These are phyloP conservation scores for Orchestes rusci DNA, from an alignment of 2,888 invertebrate species.

Conservation along the genomic window DNA sequence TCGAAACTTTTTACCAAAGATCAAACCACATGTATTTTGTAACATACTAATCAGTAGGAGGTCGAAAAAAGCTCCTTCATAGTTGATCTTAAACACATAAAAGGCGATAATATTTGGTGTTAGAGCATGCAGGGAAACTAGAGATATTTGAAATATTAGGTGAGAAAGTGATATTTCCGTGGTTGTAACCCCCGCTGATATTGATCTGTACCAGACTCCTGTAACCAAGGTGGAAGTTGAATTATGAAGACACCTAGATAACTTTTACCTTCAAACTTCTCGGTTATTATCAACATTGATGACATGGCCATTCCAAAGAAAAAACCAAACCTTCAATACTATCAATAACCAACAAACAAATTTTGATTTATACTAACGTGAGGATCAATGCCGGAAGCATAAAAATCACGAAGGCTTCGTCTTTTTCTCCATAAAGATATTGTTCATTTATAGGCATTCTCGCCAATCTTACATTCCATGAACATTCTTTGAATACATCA, in stretches of 20 bases:
- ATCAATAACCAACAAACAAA: not conserved
- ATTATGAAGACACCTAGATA: no score
- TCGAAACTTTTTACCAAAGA: slow-evolving; percentile 1
- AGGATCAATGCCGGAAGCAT: slow-evolving; percentile 79
- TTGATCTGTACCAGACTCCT: slow-evolving; percentile 3
- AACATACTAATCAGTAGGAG: not conserved
- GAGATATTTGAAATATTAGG: not conserved
- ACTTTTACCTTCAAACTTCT: slow-evolving; percentile 36
- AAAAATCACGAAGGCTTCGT: slow-evolving; percentile 67
- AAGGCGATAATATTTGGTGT: not conserved
- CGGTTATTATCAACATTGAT: slow-evolving; percentile 70
- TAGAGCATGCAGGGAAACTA: not conserved
- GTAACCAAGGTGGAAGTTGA: not conserved
- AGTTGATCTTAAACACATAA: not conserved
- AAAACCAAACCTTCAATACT: slow-evolving; percentile 66
- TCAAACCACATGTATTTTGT: slow-evolving; percentile 1
- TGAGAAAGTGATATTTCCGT: not conserved
- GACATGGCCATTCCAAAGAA: slow-evolving; percentile 78
- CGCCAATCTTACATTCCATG: slow-evolving; percentile 49
- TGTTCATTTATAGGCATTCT: slow-evolving; percentile 53
- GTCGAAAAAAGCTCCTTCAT: not conserved
- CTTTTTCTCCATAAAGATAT: slow-evolving; percentile 59
- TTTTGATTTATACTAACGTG: slow-evolving; percentile 51
- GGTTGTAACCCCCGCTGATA: slow-evolving; percentile 4
- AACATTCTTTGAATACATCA: slow-evolving; percentile 57